phyloP scores from a whole-genome alignment of 2,797 vertebrate genomes.

The Syngnathus acus region DNA sequence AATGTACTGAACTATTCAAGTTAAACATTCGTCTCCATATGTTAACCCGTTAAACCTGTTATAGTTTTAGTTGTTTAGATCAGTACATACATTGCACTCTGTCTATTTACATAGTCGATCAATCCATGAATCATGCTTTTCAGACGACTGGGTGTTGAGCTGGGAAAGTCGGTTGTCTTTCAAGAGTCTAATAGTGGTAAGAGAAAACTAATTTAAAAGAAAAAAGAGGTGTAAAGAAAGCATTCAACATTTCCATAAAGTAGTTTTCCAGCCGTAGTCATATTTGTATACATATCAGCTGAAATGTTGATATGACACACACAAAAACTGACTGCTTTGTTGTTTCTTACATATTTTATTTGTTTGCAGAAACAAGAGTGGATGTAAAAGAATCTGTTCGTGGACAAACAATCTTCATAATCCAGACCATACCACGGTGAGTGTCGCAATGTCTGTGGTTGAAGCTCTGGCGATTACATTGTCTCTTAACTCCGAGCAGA shows the following conservation, averaged over 20 bases:
- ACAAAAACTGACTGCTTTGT: no score
- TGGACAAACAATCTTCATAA: conserved; percentile 97
- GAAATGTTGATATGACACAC: no score
- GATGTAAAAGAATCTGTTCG: conserved; percentile 97
- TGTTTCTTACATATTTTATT: no score
- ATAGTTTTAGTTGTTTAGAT: not conserved
- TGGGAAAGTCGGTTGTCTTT: conserved; percentile 94
- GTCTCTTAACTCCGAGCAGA: conserved; percentile 50
- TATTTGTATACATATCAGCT: no score
- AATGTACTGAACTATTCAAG: not conserved
- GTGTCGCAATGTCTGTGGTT: not conserved
- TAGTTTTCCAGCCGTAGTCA: no score
- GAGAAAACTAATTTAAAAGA: not conserved
- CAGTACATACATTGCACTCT: not conserved
- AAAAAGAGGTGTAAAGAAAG: no score
- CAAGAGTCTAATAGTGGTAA: conserved; percentile 96
- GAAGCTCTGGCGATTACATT: not conserved
- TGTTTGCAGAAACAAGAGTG: conserved; percentile 83
- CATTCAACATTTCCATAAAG: no score
- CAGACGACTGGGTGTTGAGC: conserved; percentile 89
- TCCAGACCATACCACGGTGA: conserved; percentile 96
- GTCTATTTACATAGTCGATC: not conserved
- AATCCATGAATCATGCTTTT: conserved; percentile 6
- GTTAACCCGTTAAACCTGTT: no score
- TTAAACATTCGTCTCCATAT: not conserved